phyloP scores from a whole-genome alignment of 2,113 vertebrate species.

The Anarrhichthys ocellatus region DNA sequence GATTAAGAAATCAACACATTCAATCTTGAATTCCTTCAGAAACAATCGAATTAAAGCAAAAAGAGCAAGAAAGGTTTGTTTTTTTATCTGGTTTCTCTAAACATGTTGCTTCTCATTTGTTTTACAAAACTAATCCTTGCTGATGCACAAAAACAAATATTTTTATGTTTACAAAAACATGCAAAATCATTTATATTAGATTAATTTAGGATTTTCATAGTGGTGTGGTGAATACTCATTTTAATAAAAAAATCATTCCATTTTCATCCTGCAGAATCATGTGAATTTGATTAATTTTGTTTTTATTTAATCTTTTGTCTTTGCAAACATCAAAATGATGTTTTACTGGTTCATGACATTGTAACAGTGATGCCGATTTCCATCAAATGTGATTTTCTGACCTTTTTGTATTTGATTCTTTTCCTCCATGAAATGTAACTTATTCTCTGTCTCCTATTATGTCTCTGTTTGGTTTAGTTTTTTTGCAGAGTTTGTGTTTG shows the following conservation, averaged over 20 bases:
- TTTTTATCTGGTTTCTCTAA: not conserved
- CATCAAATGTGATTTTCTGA: conserved; percentile 37
- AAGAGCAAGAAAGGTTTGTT: not conserved
- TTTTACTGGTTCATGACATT: not conserved
- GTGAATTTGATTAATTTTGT: not conserved
- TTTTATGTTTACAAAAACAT: not conserved
- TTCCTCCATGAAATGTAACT: conserved; percentile 26
- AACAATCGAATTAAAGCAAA: not conserved
- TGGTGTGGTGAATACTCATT: not conserved
- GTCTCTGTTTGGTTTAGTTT: no score
- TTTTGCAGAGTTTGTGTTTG: no score
- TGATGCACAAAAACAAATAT: not conserved
- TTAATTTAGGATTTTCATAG: not conserved
- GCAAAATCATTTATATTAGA: not conserved
- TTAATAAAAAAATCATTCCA: not conserved
- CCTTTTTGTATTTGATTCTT: conserved; percentile 18
- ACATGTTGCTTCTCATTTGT: not conserved
- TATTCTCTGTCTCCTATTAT: not conserved
- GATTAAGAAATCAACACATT: conserved; percentile 14
- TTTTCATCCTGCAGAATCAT: not conserved
- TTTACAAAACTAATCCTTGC: not conserved
- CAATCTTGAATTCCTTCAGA: not conserved
- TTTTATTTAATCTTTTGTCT: not conserved
- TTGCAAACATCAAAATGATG: not conserved
- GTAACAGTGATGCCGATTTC: conserved; percentile 23